A percentile compares a stretch with the other conserved stretches of the same genome.
Evolutionary conservation across 92 coral and sea anemone species (phyloP).

Genomic region (Porites rus): DNA sequence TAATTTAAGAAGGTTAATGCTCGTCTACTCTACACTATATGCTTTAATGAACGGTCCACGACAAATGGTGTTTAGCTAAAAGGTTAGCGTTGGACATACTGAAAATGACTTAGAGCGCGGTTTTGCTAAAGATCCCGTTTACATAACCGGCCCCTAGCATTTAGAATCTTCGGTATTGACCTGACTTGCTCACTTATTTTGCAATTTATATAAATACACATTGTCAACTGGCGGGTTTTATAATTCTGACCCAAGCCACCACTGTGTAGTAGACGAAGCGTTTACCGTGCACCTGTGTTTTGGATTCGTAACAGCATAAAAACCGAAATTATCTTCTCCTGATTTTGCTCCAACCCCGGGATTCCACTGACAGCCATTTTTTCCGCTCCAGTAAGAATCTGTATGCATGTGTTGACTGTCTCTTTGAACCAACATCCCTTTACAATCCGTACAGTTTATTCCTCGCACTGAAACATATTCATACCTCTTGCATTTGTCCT

Average conservation of each 20-base stretch:
- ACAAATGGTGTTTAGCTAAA: too few relatives aligned
- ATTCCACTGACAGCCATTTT: conserved; percentile 22
- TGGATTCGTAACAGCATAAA: not conserved
- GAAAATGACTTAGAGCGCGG: too few relatives aligned
- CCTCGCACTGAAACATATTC: conserved; percentile 45
- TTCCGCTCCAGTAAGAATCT: conserved; percentile 34
- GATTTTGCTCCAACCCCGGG: not conserved
- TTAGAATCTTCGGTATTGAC: too few relatives aligned
- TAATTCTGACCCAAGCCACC: conserved; percentile 40
- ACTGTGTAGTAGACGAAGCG: conserved; percentile 22
- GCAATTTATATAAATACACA: not conserved
- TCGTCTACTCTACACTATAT: too few relatives aligned
- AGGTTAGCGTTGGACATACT: too few relatives aligned
- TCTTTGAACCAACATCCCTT: conserved; percentile 27
- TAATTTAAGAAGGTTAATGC: too few relatives aligned
- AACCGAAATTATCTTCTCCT: conserved; percentile 34
- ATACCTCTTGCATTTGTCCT: conserved; percentile 23
- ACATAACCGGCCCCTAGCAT: too few relatives aligned
- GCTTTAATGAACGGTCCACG: too few relatives aligned
- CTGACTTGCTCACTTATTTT: too few relatives aligned
- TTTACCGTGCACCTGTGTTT: conserved; percentile 33
- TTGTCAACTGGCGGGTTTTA: not conserved
- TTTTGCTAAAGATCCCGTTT: too few relatives aligned
- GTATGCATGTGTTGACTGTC: conserved; percentile 47
- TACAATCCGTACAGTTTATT: conserved; percentile 20